Conservation (phyloP, 1,140 invertebrate species). For the Magallana angulata region DNA sequence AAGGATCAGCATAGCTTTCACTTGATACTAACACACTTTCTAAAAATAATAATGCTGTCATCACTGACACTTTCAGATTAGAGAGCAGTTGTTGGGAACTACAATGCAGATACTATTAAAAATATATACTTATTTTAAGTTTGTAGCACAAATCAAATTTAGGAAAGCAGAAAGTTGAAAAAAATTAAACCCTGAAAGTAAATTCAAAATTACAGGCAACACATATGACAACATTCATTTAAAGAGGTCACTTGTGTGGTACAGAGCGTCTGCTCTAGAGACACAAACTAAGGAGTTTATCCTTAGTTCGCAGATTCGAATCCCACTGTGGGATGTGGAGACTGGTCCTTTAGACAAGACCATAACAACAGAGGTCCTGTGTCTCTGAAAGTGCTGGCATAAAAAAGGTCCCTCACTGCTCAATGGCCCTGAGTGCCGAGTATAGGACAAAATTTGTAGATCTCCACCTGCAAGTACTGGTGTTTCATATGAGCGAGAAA, state of each 20-base stretch:
- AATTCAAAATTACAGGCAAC: conserved; percentile 5
- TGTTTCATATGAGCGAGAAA: background rate
- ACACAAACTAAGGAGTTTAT: background rate
- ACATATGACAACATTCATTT: conserved; percentile 4
- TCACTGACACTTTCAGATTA: conserved; percentile 11
- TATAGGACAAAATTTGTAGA: background rate
- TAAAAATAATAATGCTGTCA: conserved; percentile 6
- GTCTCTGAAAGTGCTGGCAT: background rate
- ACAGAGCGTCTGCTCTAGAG: background rate
- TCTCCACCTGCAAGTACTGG: background rate
- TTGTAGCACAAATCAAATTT: conserved; percentile 5
- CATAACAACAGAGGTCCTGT: background rate
- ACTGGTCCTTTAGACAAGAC: conserved; percentile 1
- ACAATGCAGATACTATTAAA: background rate
- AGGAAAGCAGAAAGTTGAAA: background rate
- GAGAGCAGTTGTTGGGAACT: background rate
- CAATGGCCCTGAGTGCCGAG: background rate
- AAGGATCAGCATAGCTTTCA: background rate
- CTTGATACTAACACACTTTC: background rate
- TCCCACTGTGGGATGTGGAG: background rate
- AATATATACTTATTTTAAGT: conserved; percentile 12
- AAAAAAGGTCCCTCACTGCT: background rate
- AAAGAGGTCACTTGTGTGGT: background rate
- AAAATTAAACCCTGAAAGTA: background rate
- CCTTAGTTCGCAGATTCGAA: background rate